Percentiles rank a stretch among this genome's conserved stretches.
Evolutionary conservation across 2,113 vertebrate species (phyloP).

Genomic region (Gymnobelideus leadbeateri): DNA sequence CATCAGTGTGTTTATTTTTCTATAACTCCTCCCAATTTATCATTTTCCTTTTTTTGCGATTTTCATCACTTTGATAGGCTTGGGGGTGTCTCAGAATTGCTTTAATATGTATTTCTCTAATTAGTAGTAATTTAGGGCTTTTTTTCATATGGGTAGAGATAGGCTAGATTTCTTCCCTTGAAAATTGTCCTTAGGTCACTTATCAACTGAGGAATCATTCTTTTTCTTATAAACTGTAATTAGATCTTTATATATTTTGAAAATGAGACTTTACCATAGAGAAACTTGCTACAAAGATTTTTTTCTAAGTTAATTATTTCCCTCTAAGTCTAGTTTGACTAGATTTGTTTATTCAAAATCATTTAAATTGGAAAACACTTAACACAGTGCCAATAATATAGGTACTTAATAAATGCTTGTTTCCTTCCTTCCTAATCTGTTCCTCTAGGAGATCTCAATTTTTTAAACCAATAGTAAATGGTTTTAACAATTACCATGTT

Average conservation of each 20-base stretch:
- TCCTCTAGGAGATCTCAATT: not conserved
- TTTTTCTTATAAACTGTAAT: not conserved
- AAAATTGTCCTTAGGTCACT: not conserved
- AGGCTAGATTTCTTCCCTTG: not conserved
- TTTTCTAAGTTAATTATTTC: not conserved
- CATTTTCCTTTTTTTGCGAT: not conserved
- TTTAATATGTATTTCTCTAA: not conserved
- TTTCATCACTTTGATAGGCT: not conserved
- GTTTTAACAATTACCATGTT: not conserved
- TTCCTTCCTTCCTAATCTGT: not conserved
- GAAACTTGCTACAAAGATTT: not conserved
- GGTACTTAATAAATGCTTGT: not conserved
- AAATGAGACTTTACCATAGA: not conserved
- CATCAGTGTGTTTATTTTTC: not conserved
- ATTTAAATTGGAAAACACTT: not conserved
- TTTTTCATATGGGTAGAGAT: not conserved
- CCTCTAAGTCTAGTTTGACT: not conserved
- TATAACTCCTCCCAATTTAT: not conserved
- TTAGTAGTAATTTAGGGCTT: not conserved
- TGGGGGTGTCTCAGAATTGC: not conserved
- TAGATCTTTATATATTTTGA: not conserved
- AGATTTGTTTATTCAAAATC: not conserved
- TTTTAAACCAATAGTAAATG: not conserved
- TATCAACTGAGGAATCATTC: not conserved
- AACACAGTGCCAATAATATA: not conserved